Percentiles rank a stretch among this genome's conserved stretches.
These are phyloP conservation scores for Lepus europaeus DNA, from an alignment of 2,113 vertebrate species.

Conservation along the genomic window DNA sequence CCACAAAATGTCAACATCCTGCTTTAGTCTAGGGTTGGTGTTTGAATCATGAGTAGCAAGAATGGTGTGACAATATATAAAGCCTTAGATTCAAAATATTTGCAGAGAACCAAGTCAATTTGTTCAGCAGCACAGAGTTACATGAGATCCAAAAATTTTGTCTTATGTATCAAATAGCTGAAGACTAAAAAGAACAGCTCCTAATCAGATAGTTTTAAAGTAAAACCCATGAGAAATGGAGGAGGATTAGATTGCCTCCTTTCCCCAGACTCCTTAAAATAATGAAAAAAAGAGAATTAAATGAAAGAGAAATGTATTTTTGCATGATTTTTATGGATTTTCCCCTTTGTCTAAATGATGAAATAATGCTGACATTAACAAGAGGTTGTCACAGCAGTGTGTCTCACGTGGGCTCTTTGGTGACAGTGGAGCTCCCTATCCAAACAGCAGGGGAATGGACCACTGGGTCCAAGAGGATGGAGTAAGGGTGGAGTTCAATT, in stretches of 20 bases:
- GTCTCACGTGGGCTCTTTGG: constrained; percentile 34
- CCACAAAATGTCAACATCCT: constrained; percentile 41
- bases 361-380: constrained; percentile 75
- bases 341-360: constrained; percentile 75
- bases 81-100: constrained; percentile 18
- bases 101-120: constrained; percentile 2
- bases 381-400: constrained; percentile 42
- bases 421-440: constrained; percentile 42
- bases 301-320: constrained; percentile 69
- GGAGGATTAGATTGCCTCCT: neutral
- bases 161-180: neutral
- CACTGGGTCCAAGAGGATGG: neutral
- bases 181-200: constrained; percentile 36
- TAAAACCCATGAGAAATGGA: constrained; percentile 54
- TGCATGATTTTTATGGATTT: constrained; percentile 75
- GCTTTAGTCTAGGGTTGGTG: neutral
- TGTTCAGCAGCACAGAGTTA: constrained; percentile 19
- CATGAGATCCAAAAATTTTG: constrained; percentile 9
- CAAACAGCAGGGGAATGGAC: neutral
- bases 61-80: neutral
- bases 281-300: constrained; percentile 42
- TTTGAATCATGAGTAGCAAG: constrained; percentile 24
- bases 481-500: neutral
- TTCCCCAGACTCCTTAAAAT: constrained; percentile 47
- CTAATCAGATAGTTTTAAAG: constrained; percentile 49